A percentile compares a stretch with the other conserved stretches of the same genome.
These are phyloP conservation scores for Strigamia transsilvanica DNA, from an alignment of 2,888 invertebrate genomes.

Conservation along the genomic window DNA sequence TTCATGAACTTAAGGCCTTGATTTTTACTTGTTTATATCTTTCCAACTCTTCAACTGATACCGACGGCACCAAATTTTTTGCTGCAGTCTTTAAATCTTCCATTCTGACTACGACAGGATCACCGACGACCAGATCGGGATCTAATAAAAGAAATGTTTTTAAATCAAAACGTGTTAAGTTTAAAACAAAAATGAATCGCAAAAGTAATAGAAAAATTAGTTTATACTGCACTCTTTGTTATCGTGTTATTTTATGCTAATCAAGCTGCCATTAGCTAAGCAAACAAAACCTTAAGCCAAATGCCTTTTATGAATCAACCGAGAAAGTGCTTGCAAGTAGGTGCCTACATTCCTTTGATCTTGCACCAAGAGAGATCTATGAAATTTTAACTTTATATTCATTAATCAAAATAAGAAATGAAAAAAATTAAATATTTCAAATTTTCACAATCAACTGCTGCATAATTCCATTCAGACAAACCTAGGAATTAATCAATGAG, in stretches of 20 bases:
- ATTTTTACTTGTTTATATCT: conserved; percentile 51
- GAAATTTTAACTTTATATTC: too few relatives aligned
- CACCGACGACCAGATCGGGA: neutral
- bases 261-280: conserved; percentile 19
- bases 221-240: neutral
- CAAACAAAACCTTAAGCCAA: conserved; percentile 17
- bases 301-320: neutral
- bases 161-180: neutral
- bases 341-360: neutral
- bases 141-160: neutral
- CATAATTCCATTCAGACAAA: too few relatives aligned
- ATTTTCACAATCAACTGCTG: too few relatives aligned
- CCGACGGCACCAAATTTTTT: conserved; percentile 57
- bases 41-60: conserved; percentile 56
- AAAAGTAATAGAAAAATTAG: neutral
- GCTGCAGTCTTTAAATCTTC: conserved; percentile 57
- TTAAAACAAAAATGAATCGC: too few relatives aligned
- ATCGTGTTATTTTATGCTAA: neutral
- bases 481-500: too few relatives aligned
- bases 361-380: neutral
- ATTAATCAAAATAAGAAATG: too few relatives aligned
- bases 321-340: neutral
- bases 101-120: conserved; percentile 50
- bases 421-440: too few relatives aligned
- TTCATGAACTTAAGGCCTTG: conserved; percentile 28